phyloP scores from a whole-genome alignment of 53 echinoderm and acorn worm species.

The Mesocentrotus franciscanus region DNA sequence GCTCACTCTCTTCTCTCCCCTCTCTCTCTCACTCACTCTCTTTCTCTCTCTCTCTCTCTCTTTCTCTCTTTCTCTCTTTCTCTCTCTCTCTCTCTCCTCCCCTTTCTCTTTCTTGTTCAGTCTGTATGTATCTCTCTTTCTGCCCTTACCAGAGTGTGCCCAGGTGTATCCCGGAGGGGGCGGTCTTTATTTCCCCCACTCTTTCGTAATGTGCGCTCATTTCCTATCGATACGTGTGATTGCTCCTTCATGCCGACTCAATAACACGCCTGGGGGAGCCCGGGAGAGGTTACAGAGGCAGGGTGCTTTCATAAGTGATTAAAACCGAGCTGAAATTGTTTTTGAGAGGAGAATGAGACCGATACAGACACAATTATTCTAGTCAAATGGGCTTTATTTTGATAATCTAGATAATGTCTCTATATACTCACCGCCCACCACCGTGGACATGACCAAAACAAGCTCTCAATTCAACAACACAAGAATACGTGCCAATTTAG shows the following conservation, averaged over 20 bases:
- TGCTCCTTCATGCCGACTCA: constrained; percentile 48
- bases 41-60: too few relatives aligned
- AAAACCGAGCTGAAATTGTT: constrained; percentile 43
- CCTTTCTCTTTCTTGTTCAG: too few relatives aligned
- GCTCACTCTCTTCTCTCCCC: too few relatives aligned
- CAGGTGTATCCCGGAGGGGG: constrained; percentile 25
- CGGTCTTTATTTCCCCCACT: background rate
- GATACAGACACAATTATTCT: constrained; percentile 40
- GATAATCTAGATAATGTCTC: constrained; percentile 24
- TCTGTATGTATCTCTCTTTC: background rate
- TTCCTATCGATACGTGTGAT: constrained; percentile 46
- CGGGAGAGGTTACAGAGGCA: background rate
- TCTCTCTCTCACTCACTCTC: too few relatives aligned
- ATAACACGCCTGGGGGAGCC: constrained; percentile 51
- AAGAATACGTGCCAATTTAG: background rate
- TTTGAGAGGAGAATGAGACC: constrained; percentile 9
- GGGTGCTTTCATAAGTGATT: constrained; percentile 47
- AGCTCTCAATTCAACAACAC: background rate
- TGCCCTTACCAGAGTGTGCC: background rate
- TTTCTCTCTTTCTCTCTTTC: background rate
- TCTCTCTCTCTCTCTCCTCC: background rate
- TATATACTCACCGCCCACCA: background rate
- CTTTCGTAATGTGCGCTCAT: constrained; percentile 43
- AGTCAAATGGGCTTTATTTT: constrained; percentile 33
- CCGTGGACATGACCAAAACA: background rate